Base-by-base conservation (phyloP, 2,888 invertebrate genomes). In the Exocentrus adspersus region DNA sequence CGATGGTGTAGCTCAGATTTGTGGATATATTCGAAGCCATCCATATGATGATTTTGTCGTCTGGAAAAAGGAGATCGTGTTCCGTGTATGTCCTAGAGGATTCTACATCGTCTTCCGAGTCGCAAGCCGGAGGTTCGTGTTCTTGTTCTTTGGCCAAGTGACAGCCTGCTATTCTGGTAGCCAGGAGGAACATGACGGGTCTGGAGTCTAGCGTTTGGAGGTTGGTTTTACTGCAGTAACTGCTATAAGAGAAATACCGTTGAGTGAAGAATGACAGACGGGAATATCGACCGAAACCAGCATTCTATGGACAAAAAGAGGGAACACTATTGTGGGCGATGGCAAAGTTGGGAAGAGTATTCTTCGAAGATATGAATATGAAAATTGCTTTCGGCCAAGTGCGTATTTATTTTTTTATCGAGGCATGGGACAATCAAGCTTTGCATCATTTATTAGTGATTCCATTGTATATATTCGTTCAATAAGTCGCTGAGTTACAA, bases 31-130 rank as follows among this genome's bases (percentile, higher is more conserved):
- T 81, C 0, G 80, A 81, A 1, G 77, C 75, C 7, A 80, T 65
- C 79, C 80, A 81, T 16, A 81, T 72, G n/a, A 81, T 72, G 21
- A 80, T 74, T 60, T 76, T 76, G 60, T 81, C 80, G 5, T 67
- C 60, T 4, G 51, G 54, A 21, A 58, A 50, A 7, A 71, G 64
- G 12, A 67, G 32, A 28, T 66, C 65, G 10, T 66, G 32, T 6
- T 65, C 56, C 0, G 51, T 19, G 45, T 41, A 52, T 3, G 61
- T 63, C 59, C 56, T 46, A 24, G 60, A 57, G 16, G 59, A 32
- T n/a, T 54, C 57, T 1, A 56, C 10, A 0, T 64, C 43, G 19
- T 53, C 52, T 2, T 50, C 48, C 1, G 61, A 56, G 2, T 14
- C 52, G 37, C 20, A 9, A 32, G 52, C 20, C n/a, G n/a, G n/a